Percentiles rank a stretch among this genome's conserved stretches.
phyloP scores from a whole-genome alignment of 1,140 invertebrate species.

The Drosophila nannoptera region DNA sequence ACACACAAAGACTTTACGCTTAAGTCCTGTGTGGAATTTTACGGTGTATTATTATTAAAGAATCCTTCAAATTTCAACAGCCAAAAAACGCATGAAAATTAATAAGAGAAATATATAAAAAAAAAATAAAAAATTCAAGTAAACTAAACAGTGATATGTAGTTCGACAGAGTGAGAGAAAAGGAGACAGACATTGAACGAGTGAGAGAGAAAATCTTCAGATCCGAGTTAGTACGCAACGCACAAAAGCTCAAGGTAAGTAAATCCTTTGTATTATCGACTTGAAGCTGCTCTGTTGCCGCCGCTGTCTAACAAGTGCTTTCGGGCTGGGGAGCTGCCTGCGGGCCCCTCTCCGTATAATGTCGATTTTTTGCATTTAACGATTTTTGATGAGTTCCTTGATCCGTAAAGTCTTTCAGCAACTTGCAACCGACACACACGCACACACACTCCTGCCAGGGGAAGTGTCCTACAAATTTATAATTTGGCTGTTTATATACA shows the following conservation, averaged over 20 bases:
- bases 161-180: constrained; percentile 10
- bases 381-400: constrained; percentile 75
- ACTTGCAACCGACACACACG: constrained; percentile 41
- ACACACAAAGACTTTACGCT: constrained; percentile 18
- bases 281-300: constrained; percentile 26
- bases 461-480: constrained; percentile 71
- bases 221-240: constrained; percentile 26
- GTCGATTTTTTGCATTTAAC: constrained; percentile 67
- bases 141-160: constrained; percentile 52
- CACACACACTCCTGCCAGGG: constrained; percentile 4
- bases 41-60: constrained; percentile 8
- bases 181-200: neutral
- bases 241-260: constrained; percentile 56
- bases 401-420: constrained; percentile 69
- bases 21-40: constrained; percentile 17
- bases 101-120: neutral
- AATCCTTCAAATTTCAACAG: constrained; percentile 6
- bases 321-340: neutral
- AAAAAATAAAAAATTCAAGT: constrained; percentile 21
- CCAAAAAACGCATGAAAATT: constrained; percentile 3
- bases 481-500: constrained; percentile 69
- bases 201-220: constrained; percentile 7
- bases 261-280: constrained; percentile 12
- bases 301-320: constrained; percentile 15
- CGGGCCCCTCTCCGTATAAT: constrained; percentile 15